phyloP scores from a whole-genome alignment of 2,888 invertebrate genomes.

The Tinea pellionella region DNA sequence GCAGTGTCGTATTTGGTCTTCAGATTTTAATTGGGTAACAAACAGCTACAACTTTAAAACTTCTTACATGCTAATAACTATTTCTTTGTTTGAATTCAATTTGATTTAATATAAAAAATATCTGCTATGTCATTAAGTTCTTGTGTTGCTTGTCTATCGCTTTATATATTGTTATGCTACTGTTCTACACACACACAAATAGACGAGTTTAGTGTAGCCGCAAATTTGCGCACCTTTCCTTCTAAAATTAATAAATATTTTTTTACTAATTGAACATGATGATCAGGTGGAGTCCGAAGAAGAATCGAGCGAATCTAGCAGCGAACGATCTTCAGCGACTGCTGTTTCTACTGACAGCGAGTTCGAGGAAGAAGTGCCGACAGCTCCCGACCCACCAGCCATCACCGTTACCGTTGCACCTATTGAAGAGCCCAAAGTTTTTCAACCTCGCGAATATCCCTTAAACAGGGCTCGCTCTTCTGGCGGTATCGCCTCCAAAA shows the following conservation, averaged over 20 bases:
- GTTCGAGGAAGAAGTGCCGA: slow-evolving; percentile 83
- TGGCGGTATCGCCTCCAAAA: slow-evolving; percentile 88
- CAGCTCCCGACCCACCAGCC: slow-evolving; percentile 79
- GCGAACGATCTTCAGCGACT: slow-evolving; percentile 86
- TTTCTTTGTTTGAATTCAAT: too few species aligned
- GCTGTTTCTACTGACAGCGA: slow-evolving; percentile 95
- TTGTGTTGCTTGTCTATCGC: too few species aligned
- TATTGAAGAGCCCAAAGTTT: slow-evolving; percentile 78
- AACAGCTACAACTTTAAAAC: too few species aligned
- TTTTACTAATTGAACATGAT: neutral
- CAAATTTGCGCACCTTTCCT: slow-evolving; percentile 17
- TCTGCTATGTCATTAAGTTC: too few species aligned
- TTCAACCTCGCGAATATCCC: slow-evolving; percentile 80
- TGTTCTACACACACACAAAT: too few species aligned
- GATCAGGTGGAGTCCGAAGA: slow-evolving; percentile 60
- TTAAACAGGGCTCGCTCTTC: slow-evolving; percentile 87
- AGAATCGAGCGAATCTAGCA: slow-evolving; percentile 71
- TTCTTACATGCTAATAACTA: too few species aligned
- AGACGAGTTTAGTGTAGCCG: neutral
- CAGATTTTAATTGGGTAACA: too few species aligned
- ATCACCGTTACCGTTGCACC: slow-evolving; percentile 84
- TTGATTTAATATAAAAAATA: too few species aligned
- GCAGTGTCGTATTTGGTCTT: too few species aligned
- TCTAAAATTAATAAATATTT: neutral
- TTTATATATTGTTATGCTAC: too few species aligned